Evolutionary conservation across 1,140 invertebrate genomes (phyloP), one percentile per base, ranked within the genome.

Genomic region (Saxidomus purpurata): DNA sequence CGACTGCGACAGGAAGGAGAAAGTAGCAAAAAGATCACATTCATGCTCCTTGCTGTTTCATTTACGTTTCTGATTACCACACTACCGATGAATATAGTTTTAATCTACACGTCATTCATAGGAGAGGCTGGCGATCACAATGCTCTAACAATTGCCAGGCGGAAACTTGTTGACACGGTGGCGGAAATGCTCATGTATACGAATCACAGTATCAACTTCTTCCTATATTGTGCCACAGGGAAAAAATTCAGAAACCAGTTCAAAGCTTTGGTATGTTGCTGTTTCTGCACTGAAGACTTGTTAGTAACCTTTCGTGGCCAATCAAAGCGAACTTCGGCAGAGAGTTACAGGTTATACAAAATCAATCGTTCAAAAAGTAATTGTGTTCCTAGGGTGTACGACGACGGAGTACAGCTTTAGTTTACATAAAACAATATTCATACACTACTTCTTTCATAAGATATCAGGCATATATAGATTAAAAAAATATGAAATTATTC

Each of bases 161-260:
- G 80, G 28, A 80, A 47, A 15, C 91, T 95, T 34, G 88, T 91
- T 22, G 90, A 90, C 38, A 94, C 95, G 1, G 85, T 95, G n/a
- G 92, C 93, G 0, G 93, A 95, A 83, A 84, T 95, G 9, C 90
- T 95, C 0, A 95, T 96, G 94, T 96, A 96, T 90, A 89, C 94
- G 13, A 96, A 96, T 82, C 96, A 96, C 91, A 95, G 95, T 40
- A 93, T 95, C 34, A 96, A 96, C 89, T 96, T 96, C 91, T 95
- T 95, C 74, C 90, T 96, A 1, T 96, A 96, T 91, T 95, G 94
- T 81, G 94, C 95, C 22, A 95, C 94, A 19, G 95, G 96, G 0
- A 93, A 93, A 76, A 94, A 94, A 89, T 96, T 96, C 89, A 88
- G 95, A 63, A 90, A 92, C 40, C 93, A 95, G 43, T 87, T 92